Base-by-base conservation (phyloP, 2,888 invertebrate species). In the Biston betularia region DNA sequence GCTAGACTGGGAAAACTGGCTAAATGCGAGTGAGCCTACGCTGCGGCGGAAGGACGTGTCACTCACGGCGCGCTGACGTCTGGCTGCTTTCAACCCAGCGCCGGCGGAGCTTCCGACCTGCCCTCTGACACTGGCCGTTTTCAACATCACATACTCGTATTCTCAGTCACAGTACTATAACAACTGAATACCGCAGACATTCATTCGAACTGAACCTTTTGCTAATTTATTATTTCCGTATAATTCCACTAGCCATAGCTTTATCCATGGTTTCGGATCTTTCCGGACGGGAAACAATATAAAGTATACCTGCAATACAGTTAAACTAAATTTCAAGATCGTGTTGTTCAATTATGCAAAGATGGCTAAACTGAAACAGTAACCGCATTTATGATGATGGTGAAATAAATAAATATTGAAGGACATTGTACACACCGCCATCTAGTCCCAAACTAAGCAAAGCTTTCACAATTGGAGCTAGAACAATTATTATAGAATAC, bases 11-110 rank as follows among this genome's bases (percentile, higher is more conserved):
- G 44, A 33, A 46, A 11, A 58, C 75, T 77, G 75, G 75, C 72
- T 79, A 78, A 75, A 78, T 83, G 83, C 80, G 82, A 82, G 24
- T 24, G 24, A 24, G 24, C 24, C 24, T 84, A 82, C 79, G 85
- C 84, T 84, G 77, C 75, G 78, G 82, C 90, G 92, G 92, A 93
- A 92, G 92, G 91, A 92, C 89, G 84, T 89, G 89, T 90, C 92
- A 89, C 87, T 89, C 89, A 84, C 83, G 83, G 79, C 77, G 78
- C 82, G 80, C 84, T 85, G 88, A 86, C 87, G 89, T 80, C 86
- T 86, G 90, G 79, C 83, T 86, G 89, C 89, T 88, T 90, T 89
- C 90, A 88, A 88, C 79, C 73, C 76, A 83, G 80, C 85, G 85
- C 83, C 83, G 79, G 79, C 79, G 78, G 76, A 82, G 86, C 82